Percentiles rank a stretch among this genome's conserved stretches.
phyloP scores from a whole-genome alignment of 2,797 vertebrate genomes.

The Hypotaenidia philippensis region DNA sequence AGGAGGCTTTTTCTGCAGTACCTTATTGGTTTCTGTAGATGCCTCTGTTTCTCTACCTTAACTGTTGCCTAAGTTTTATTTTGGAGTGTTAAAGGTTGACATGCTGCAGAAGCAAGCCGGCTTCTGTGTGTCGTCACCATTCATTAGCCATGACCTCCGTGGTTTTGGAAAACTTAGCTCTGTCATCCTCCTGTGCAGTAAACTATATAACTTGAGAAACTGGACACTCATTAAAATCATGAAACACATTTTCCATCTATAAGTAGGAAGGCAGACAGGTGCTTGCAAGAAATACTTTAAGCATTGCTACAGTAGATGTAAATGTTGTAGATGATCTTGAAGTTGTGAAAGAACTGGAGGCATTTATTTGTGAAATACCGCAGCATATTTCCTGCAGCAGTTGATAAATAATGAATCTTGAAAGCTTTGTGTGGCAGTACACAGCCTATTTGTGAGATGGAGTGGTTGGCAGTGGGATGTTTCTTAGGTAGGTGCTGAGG shows the following conservation, averaged over 20 bases:
- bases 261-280: conserved; percentile 37
- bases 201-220: background rate
- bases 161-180: background rate
- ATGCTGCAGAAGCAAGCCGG: background rate
- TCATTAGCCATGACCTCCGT: background rate
- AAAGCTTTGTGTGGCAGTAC: background rate
- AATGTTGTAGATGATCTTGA: background rate
- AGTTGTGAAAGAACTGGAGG: conserved; percentile 17
- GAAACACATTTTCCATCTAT: conserved; percentile 23
- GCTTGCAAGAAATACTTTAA: conserved; percentile 47
- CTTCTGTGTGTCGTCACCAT: rapidly evolving
- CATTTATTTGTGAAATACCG: conserved; percentile 43
- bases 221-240: background rate
- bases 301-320: background rate
- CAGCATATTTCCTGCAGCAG: background rate
- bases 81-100: background rate
- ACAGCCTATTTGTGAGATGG: background rate
- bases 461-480: background rate
- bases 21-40: background rate
- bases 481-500: background rate
- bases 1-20: background rate
- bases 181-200: background rate
- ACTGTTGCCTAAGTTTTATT: background rate
- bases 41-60: background rate
- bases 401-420: background rate